These are phyloP conservation scores for Dromius quadrimaculatus DNA, from an alignment of 2,888 invertebrate genomes.

Conservation along the genomic window DNA sequence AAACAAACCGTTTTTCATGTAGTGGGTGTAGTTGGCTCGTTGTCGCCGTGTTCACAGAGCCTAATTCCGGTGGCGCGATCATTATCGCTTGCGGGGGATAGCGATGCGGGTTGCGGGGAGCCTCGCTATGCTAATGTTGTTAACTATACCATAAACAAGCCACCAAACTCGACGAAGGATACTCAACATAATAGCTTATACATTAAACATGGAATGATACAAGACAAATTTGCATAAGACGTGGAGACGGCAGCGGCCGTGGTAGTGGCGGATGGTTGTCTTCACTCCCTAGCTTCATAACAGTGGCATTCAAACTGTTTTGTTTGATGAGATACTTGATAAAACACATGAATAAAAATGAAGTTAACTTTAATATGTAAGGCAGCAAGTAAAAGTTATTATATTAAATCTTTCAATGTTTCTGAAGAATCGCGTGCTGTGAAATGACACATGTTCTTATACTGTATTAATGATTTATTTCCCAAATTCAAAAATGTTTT, in stretches of 20 bases:
- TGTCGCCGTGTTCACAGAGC: conserved; percentile 17
- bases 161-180: conserved; percentile 60
- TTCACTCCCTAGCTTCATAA: neutral
- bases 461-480: too few species aligned
- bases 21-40: conserved; percentile 4
- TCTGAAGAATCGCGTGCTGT: too few species aligned
- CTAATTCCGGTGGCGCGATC: conserved; percentile 37
- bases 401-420: too few species aligned
- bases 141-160: conserved; percentile 65
- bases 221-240: conserved; percentile 64
- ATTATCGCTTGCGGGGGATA: conserved; percentile 58
- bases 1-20: too few species aligned
- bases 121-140: conserved; percentile 63
- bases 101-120: conserved; percentile 59
- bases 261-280: neutral
- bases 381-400: too few species aligned
- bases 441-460: too few species aligned
- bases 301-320: too few species aligned
- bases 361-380: too few species aligned
- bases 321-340: too few species aligned
- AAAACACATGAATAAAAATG: too few species aligned
- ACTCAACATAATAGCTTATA: conserved; percentile 65
- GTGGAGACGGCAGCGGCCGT: conserved; percentile 56
- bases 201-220: conserved; percentile 65
- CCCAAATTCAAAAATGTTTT: too few species aligned